These are phyloP conservation scores for Nemapogon koenigi DNA, from an alignment of 2,888 invertebrate genomes.

Conservation along the genomic window DNA sequence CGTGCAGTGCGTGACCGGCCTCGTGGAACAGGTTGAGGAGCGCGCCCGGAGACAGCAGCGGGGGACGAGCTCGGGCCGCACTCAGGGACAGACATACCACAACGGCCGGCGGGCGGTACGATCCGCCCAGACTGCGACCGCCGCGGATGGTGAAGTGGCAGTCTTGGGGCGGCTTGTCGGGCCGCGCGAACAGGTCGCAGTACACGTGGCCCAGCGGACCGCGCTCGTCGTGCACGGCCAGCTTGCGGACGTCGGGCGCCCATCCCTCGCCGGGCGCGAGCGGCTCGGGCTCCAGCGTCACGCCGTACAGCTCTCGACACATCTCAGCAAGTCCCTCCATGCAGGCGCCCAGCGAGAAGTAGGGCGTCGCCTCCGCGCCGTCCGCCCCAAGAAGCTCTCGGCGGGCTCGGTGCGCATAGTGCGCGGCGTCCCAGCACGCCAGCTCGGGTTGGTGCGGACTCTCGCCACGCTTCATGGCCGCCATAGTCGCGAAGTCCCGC, in stretches of 20 bases:
- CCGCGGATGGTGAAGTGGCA: constrained; percentile 99
- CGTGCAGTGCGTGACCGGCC: constrained; percentile 99
- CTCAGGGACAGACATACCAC: constrained; percentile 91
- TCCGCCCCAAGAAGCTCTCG: constrained; percentile 72
- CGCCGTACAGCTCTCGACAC: constrained; percentile 83
- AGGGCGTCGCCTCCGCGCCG: constrained; percentile 78
- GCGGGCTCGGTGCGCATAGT: constrained; percentile 79
- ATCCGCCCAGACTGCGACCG: constrained; percentile 82
- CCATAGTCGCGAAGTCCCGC: constrained; percentile 79
- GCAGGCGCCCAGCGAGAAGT: constrained; percentile 91
- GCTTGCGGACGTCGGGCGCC: constrained; percentile 88
- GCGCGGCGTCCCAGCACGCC: constrained; percentile 88
- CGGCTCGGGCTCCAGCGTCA: constrained; percentile 76
- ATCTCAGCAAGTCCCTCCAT: constrained; percentile 96
- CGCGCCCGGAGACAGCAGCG: constrained; percentile 80
- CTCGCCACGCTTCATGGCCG: constrained; percentile 70
- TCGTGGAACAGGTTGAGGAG: constrained; percentile 98
- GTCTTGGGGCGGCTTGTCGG: constrained; percentile 95
- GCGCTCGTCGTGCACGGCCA: constrained; percentile 84
- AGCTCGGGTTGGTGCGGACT: constrained; percentile 35
- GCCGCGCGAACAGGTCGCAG: constrained; percentile 93
- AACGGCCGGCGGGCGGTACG: constrained; percentile 94
- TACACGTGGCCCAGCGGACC: constrained; percentile 92
- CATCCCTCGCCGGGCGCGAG: constrained; percentile 84
- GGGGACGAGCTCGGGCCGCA: constrained; percentile 72